Base-by-base conservation (phyloP, 2,888 invertebrate species). In the Ophion obscuratus region DNA sequence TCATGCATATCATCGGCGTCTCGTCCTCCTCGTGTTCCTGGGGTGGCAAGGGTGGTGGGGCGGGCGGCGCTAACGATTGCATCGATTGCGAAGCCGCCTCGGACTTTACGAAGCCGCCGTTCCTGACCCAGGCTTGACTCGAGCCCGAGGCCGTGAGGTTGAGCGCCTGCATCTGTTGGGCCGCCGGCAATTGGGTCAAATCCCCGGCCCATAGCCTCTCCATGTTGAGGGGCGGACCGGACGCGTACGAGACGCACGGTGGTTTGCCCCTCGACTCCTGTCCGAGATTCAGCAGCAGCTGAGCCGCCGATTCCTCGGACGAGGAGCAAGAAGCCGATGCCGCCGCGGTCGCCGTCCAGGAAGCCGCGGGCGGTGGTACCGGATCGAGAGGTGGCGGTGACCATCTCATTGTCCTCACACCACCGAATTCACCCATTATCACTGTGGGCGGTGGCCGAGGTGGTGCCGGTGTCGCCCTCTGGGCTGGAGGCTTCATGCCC, bases 1-100 rank as follows among this genome's bases (percentile, higher is more conserved):
- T 99, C 98, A 99, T 99, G 94, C 99, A 99, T 89, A 99, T 98
- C 97, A 99, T 97, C 17, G 98, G 98, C 94, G 98, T 98, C 90
- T 98, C 98, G 90, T 98, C 98, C 91, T 98, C 98, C 86, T 96
- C 96, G 89, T 97, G 95, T 90, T 89, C 95, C 92, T 91, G 95
- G 92, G 88, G 95, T 90, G 87, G 95, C 91, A 89, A 94, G 87
- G 89, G 95, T 90, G 86, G 95, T 90, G 83, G 94, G 93, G 83
- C 94, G 93, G 86, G 95, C 90, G 92, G 94, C 93, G 87, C 93
- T 2, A 91, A 89, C 44, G 91, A 92, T 85, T 82, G 92, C 88
- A 92, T 89, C 75, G 92, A 91, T 83, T 92, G 93, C 85, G 91
- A 91, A 85, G 91, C 90, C 62, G 90, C 88, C 84, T 92, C 93